Conservation (phyloP, 2,888 invertebrate genomes). For the Atethmia centrago region DNA sequence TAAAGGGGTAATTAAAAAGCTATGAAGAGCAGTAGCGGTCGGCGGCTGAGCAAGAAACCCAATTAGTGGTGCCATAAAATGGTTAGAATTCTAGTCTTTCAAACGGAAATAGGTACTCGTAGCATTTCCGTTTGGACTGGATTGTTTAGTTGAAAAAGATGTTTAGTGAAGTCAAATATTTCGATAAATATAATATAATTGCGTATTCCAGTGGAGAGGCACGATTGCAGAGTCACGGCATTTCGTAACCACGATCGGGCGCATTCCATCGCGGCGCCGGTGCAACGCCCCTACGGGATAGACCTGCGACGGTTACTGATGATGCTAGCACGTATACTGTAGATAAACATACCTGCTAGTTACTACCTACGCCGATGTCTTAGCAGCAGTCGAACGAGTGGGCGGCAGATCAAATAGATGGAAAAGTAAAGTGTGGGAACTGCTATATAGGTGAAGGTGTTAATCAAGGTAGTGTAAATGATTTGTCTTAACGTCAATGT, state of each 20-base stretch:
- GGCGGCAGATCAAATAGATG: constrained; percentile 61
- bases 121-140: too few species aligned
- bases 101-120: constrained; percentile 47
- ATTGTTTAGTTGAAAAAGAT: constrained; percentile 23
- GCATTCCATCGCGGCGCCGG: constrained; percentile 84
- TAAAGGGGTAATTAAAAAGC: constrained; percentile 86
- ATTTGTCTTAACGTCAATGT: constrained; percentile 50
- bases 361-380: constrained; percentile 61
- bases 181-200: constrained; percentile 74
- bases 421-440: constrained; percentile 69
- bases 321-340: constrained; percentile 64
- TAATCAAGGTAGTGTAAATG: constrained; percentile 66
- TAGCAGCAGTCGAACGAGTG: constrained; percentile 54
- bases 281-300: constrained; percentile 86
- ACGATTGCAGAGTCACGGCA: constrained; percentile 83
- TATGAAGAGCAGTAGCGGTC: constrained; percentile 76
- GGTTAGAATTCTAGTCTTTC: constrained; percentile 58
- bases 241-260: constrained; percentile 89
- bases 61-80: constrained; percentile 75
- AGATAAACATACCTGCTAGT: constrained; percentile 59
- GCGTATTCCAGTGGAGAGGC: constrained; percentile 78
- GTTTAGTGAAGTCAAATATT: constrained; percentile 63
- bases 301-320: constrained; percentile 82
- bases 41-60: constrained; percentile 72
- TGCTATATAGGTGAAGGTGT: constrained; percentile 72